Conservation (phyloP, 2,797 vertebrate genomes). For the Sus cebifrons region DNA sequence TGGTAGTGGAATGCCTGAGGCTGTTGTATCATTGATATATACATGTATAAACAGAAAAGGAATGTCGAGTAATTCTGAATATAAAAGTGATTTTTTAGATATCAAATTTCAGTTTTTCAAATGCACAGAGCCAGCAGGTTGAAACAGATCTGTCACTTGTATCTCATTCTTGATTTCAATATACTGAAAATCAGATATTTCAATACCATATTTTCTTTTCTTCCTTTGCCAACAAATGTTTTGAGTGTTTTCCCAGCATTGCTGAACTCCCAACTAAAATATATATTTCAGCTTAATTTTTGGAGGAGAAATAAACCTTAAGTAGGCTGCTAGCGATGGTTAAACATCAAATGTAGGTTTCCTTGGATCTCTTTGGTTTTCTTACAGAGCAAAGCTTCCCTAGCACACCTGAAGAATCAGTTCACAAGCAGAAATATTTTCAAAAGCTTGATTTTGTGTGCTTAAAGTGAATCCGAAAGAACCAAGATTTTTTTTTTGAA, state of each 20-base stretch:
- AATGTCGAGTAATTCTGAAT: constrained; percentile 78
- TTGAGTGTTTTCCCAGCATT: constrained; percentile 51
- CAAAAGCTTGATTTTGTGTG: constrained; percentile 54
- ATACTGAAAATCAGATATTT: constrained; percentile 53
- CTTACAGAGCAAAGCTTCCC: background rate
- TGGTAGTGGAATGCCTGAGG: constrained; percentile 77
- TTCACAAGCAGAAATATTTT: constrained; percentile 50
- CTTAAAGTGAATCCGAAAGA: constrained; percentile 51
- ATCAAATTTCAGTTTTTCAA: constrained; percentile 79
- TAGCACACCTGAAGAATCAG: background rate
- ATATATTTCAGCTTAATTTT: constrained; percentile 50
- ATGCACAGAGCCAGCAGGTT: constrained; percentile 65
- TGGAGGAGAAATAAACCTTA: constrained; percentile 37
- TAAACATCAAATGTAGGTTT: background rate
- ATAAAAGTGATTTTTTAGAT: constrained; percentile 74
- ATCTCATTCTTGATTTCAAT: constrained; percentile 59
- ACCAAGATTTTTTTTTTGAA: constrained; percentile 8
- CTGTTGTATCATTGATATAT: constrained; percentile 79
- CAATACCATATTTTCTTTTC: constrained; percentile 17
- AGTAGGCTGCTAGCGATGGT: background rate
- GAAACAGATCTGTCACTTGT: constrained; percentile 50
- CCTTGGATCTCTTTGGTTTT: background rate
- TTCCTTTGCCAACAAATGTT: constrained; percentile 23
- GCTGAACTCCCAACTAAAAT: constrained; percentile 42
- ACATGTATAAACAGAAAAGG: constrained; percentile 78